Base-by-base conservation (phyloP, 1,140 invertebrate genomes). In the Brachionus sp. region DNA sequence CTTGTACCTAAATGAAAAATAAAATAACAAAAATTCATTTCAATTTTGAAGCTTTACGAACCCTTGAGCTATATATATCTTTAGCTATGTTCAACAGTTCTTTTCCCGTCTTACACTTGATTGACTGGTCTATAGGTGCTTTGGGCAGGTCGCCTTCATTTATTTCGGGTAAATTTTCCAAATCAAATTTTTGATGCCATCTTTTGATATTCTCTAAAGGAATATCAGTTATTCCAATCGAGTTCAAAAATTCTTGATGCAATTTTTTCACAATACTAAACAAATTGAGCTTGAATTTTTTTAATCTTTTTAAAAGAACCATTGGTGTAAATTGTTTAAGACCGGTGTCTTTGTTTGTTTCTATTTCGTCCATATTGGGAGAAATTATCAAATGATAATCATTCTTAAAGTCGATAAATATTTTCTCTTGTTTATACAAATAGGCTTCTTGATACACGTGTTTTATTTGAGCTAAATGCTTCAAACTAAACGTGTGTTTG, bases 161-260 rank as follows among this genome's bases (percentile, higher is more conserved):
- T 42, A 84, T 70, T 12, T 84, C 84, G n/a, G 46, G 25, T 13
- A 83, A 68, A 39, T 78, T 66, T 39, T 84, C 77, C 13, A 84
- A 12, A 12, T 70, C 75, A 62, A 84, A 84, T 23, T 84, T 84
- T 50, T 66, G 84, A 68, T 84, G 84, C 84, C 84, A 84, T 82
- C 84, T 84, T 23, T 84, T 84, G 7, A 84, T 78, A 16, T 46
- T 73, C 9, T 82, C 77, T 13, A 46, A 25, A 0, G 77, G 62
- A 13, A 84, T 16, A 62, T 83, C 29, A 9, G 77, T 80, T 3
- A 80, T 35, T 3, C 77, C 77, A 44, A 80, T 80, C 6, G 77
- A 80, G 13, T 80, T 6, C n/a, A 80, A 44, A 62, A 80, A 80
- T 10, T 80, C 50, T 16, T 66, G 77, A 62, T 80, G 77, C 13